phyloP scores from a whole-genome alignment of 2,113 vertebrate species.

The Aldabrachelys gigantea region DNA sequence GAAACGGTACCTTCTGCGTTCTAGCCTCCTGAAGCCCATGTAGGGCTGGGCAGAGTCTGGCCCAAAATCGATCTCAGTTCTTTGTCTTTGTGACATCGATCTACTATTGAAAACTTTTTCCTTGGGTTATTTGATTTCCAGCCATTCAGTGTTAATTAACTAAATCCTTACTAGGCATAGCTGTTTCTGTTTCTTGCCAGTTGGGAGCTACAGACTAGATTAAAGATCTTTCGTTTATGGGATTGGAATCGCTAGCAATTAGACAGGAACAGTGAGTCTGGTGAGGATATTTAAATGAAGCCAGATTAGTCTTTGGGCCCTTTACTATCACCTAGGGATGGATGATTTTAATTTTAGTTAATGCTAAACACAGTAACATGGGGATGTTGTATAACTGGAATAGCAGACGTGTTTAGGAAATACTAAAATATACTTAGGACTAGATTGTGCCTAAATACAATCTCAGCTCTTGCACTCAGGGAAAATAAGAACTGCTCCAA shows the following conservation, averaged over 20 bases:
- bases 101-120: not conserved
- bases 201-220: not conserved
- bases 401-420: not conserved
- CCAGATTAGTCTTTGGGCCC: not conserved
- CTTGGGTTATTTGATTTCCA: not conserved
- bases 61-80: not conserved
- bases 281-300: not conserved
- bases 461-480: not conserved
- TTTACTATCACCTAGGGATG: not conserved
- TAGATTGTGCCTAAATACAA: not conserved
- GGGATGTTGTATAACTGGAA: not conserved
- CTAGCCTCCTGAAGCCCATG: not conserved
- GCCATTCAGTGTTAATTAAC: not conserved
- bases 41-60: not conserved
- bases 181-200: not conserved
- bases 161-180: not conserved
- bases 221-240: not conserved
- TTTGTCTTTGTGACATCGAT: not conserved
- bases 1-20: not conserved
- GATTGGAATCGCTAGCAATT: rapidly evolving
- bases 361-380: not conserved
- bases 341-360: not conserved
- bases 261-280: not conserved
- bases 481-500: not conserved
- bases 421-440: not conserved